Evolutionary conservation across 2,797 vertebrate species (phyloP).

Genomic region (Peromyscus eremicus): DNA sequence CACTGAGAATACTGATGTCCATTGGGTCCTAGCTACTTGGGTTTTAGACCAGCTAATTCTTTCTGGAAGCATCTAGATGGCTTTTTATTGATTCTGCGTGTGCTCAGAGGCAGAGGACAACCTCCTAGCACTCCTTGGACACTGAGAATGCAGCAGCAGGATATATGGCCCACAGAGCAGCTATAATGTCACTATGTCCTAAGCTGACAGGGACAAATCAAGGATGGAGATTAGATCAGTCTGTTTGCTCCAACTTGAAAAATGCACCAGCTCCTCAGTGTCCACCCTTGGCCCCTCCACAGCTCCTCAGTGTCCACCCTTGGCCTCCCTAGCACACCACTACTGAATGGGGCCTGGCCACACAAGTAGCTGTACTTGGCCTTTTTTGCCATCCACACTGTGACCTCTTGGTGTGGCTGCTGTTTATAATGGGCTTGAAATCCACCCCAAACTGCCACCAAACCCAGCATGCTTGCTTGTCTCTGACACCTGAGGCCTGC

Average conservation of each 20-base stretch:
- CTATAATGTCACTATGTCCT: background rate
- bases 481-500: background rate
- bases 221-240: background rate
- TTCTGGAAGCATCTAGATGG: constrained; percentile 6
- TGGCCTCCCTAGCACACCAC: background rate
- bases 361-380: background rate
- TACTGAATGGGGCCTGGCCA: background rate
- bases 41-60: background rate
- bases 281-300: background rate
- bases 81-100: background rate
- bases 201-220: background rate
- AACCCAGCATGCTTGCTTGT: background rate
- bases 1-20: background rate
- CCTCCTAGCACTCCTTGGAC: background rate
- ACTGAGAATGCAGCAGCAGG: background rate
- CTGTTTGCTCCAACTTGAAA: background rate
- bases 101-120: background rate
- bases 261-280: background rate
- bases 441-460: background rate
- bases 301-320: background rate
- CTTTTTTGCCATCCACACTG: background rate
- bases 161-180: background rate
- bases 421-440: background rate
- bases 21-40: background rate
- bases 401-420: background rate